Percentiles rank a stretch among this genome's conserved stretches.
Evolutionary conservation across 1,140 invertebrate genomes (phyloP).

Genomic region (Sogatella furcifera): DNA sequence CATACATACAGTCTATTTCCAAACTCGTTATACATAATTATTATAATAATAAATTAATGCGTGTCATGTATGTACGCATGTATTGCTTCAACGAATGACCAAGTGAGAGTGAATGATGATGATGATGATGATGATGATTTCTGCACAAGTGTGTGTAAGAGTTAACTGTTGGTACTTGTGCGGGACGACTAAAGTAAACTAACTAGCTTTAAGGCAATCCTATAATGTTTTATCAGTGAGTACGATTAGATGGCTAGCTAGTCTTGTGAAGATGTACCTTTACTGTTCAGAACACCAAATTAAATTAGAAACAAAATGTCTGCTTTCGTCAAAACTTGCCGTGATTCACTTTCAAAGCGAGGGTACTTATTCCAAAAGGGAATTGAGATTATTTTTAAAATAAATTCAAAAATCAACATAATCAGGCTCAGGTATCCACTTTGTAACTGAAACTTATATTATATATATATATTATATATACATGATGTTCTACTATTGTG

Average conservation of each 20-base stretch:
- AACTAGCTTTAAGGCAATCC: constrained; percentile 13
- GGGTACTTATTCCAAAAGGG: background rate
- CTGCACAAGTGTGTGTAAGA: background rate
- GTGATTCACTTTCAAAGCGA: background rate
- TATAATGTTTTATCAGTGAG: background rate
- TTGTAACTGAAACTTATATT: background rate
- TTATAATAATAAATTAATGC: too few species aligned
- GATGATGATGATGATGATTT: background rate
- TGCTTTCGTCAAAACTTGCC: background rate
- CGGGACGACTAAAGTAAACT: constrained; percentile 6
- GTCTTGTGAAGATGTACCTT: background rate
- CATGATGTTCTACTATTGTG: background rate
- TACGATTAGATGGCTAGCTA: background rate
- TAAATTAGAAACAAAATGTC: background rate
- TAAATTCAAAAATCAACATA: background rate
- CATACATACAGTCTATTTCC: background rate
- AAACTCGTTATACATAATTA: too few species aligned
- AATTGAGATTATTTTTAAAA: background rate
- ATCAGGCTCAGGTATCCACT: background rate
- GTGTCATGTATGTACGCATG: background rate
- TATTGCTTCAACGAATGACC: background rate
- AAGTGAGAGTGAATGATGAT: background rate
- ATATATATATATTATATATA: background rate
- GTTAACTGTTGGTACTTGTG: background rate
- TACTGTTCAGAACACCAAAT: constrained; percentile 1